Conservation (phyloP, 2,113 vertebrate species). For the Anolis sagrei region DNA sequence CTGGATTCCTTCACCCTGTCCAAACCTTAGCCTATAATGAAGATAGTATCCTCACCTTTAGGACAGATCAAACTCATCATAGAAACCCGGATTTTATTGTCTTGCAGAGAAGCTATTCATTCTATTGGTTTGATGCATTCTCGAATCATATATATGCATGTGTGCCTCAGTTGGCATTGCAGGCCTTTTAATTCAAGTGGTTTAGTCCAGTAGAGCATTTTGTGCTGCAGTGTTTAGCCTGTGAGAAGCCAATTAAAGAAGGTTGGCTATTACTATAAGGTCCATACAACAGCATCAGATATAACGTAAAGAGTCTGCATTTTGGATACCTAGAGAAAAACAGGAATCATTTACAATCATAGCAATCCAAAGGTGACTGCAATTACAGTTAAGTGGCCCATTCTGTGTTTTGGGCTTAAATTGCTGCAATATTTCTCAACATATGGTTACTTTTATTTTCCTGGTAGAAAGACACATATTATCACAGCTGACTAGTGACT, state of each 20-base stretch:
- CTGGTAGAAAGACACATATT: background rate
- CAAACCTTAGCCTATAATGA: background rate
- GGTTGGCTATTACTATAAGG: background rate
- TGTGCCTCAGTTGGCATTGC: background rate
- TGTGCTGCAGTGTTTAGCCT: background rate
- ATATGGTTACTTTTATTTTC: background rate
- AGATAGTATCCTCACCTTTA: background rate
- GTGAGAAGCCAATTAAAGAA: background rate
- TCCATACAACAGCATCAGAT: background rate
- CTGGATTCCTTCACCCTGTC: background rate
- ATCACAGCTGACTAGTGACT: conserved; percentile 40
- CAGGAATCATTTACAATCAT: background rate
- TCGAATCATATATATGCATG: background rate
- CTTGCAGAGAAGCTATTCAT: background rate
- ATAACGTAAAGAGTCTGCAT: too few species aligned
- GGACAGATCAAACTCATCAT: background rate
- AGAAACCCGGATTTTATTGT: background rate
- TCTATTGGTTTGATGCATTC: background rate
- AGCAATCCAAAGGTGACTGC: background rate
- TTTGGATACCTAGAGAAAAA: background rate
- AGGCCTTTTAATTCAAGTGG: background rate
- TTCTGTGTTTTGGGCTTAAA: background rate
- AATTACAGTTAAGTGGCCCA: background rate
- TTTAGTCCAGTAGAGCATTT: background rate
- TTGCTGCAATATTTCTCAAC: background rate